Conservation (phyloP, 1,140 invertebrate genomes). For the Bradynema listronoti region DNA sequence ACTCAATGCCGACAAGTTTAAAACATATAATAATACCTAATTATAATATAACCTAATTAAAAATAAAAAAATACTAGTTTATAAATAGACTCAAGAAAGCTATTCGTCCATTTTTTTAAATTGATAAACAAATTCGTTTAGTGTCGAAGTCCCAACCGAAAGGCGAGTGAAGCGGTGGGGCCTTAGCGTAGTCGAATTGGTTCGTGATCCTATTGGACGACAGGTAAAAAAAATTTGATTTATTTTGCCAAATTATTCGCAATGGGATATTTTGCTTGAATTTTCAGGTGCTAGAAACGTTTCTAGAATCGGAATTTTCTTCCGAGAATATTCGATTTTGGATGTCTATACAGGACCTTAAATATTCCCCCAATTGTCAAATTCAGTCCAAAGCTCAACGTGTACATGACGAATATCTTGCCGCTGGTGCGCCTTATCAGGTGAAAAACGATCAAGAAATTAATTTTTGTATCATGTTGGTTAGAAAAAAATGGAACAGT, state of each 20-base stretch:
- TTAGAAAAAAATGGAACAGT: too few relatives aligned
- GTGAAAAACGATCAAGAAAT: conserved; percentile 61
- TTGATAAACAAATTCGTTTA: too few relatives aligned
- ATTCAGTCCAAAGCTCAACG: conserved; percentile 77
- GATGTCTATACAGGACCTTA: conserved; percentile 83
- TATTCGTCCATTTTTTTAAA: too few relatives aligned
- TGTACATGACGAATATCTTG: conserved; percentile 92
- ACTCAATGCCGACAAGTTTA: conserved; percentile 73
- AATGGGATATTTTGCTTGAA: conserved; percentile 5
- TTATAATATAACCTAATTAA: background rate
- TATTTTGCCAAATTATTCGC: conserved; percentile 19
- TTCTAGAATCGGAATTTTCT: conserved; percentile 89
- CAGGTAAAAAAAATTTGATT: conserved; percentile 65
- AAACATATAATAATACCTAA: conserved; percentile 2
- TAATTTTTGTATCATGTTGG: too few relatives aligned
- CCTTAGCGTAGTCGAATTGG: conserved; percentile 84
- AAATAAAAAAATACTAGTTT: background rate
- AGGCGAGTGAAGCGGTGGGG: conserved; percentile 90
- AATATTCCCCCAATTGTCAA: conserved; percentile 76
- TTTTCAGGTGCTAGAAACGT: conserved; percentile 53
- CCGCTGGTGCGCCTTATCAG: conserved; percentile 84
- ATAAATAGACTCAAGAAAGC: background rate
- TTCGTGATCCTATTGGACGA: conserved; percentile 82
- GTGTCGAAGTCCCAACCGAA: conserved; percentile 85
- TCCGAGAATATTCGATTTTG: conserved; percentile 96